These are phyloP conservation scores for Rutpela maculata DNA, from an alignment of 2,888 invertebrate species.

Conservation along the genomic window DNA sequence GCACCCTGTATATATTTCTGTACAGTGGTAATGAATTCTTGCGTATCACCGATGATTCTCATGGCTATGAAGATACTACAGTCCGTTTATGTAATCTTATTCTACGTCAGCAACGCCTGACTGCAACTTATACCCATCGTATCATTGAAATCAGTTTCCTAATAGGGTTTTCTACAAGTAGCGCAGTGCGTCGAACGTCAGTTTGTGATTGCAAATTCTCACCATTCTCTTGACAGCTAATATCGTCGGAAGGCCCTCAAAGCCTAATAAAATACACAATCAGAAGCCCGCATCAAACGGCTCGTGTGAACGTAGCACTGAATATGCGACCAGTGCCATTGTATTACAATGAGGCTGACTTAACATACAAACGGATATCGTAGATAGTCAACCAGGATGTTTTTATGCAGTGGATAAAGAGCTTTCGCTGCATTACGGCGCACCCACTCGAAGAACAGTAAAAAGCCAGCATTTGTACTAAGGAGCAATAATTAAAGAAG, in stretches of 20 bases:
- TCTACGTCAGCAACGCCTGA: too few species aligned
- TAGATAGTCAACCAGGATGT: slow-evolving; percentile 44
- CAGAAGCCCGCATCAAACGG: slow-evolving; percentile 46
- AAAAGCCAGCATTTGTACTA: not conserved
- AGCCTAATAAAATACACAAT: slow-evolving; percentile 51
- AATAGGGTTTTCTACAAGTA: too few species aligned
- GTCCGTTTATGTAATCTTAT: too few species aligned
- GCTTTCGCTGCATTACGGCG: slow-evolving; percentile 8
- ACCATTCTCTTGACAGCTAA: slow-evolving; percentile 25
- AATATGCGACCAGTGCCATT: slow-evolving; percentile 42
- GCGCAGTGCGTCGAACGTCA: slow-evolving; percentile 8
- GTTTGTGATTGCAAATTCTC: slow-evolving; percentile 33
- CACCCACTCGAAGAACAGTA: slow-evolving; percentile 14
- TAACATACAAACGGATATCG: slow-evolving; percentile 56
- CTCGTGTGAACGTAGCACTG: slow-evolving; percentile 39
- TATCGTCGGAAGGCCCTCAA: slow-evolving; percentile 30
- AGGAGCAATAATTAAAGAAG: slow-evolving; percentile 24
- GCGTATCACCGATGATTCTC: too few species aligned
- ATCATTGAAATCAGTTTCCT: too few species aligned
- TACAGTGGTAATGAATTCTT: too few species aligned
- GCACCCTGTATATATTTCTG: too few species aligned
- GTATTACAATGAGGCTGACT: slow-evolving; percentile 56
- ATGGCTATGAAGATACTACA: too few species aligned
- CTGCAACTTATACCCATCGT: too few species aligned
- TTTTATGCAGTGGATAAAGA: slow-evolving; percentile 47